Conservation (phyloP, 2,113 vertebrate genomes). For the Apodemus speciosus region DNA sequence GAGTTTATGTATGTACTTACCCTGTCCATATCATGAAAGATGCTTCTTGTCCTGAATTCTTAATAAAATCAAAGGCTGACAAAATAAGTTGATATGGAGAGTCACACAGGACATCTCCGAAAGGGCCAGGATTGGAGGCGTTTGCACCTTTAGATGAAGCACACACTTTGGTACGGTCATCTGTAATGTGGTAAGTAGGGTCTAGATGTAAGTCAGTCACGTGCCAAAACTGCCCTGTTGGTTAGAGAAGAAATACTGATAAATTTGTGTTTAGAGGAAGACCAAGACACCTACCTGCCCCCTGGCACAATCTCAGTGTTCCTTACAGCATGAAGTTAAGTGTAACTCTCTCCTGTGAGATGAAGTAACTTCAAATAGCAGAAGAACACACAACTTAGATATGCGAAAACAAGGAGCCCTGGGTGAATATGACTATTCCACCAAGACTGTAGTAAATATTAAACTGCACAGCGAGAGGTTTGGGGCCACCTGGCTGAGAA, state of each 20-base stretch:
- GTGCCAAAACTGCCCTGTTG: constrained; percentile 95
- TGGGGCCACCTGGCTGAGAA: background rate
- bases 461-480: background rate
- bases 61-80: constrained; percentile 94
- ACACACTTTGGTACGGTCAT: constrained; percentile 93
- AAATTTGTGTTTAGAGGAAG: constrained; percentile 27
- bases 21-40: constrained; percentile 99
- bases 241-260: constrained; percentile 74
- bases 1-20: constrained; percentile 84
- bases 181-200: constrained; percentile 91
- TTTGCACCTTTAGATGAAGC: constrained; percentile 94
- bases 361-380: background rate
- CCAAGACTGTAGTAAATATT: background rate
- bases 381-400: background rate
- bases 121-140: constrained; percentile 89
- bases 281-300: background rate
- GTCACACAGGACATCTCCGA: constrained; percentile 95
- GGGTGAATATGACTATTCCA: background rate
- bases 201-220: constrained; percentile 97
- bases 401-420: background rate
- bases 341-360: background rate
- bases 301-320: background rate
- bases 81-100: constrained; percentile 95
- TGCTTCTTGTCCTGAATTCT: constrained; percentile 83
- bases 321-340: background rate